Base-by-base conservation (phyloP, 2,888 invertebrate genomes). In the Marasmarcha lunaedactyla region DNA sequence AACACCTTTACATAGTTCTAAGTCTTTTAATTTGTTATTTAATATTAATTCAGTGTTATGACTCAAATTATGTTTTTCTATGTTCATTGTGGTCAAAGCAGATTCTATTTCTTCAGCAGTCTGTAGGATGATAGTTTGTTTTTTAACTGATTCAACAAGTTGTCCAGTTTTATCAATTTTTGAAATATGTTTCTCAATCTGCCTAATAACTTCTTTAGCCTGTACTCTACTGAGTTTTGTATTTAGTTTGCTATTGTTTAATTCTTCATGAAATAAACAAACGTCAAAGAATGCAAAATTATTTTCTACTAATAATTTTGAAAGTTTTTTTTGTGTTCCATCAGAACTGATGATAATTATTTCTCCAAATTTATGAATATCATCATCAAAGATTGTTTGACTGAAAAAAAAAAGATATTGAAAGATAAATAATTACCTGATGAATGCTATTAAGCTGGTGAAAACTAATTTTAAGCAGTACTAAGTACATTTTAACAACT, bases 301-400 rank as follows among this genome's bases (percentile, higher is more conserved):
- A 0, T 63, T 49, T 7, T 66, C 49, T 0, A 52, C 34, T 0
- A 81, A 48, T 9, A 49, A 42, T 13, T 54, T 48, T 4, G 57
- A 55, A 2, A 71, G 37, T 11, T 52, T 51, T 2, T 55, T 46
- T 0, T 45, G 10, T 15, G 51, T 46, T 0, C 62, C 66, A 7
- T 62, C 49, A 1, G 40, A 42, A 13, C 48, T 52, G 39, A 56
- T 52, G 2, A 70, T 43, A 0, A 57, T 44, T 14, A 81, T 39
- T n/a, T 77, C 71, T 1, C 79, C 79, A 50, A 63, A 79, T 52
- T 70, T 72, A 45, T 78, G 73, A 6, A 65, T 51, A 42, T 68
- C 73, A 37, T 64, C 57, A 36, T 72, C 63, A 37, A 79, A 77
- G 33, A 78, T 65, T 2, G 79, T 67, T n/a, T 52, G 48, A 42